Percentiles rank a stretch among this genome's conserved stretches.
phyloP scores from a whole-genome alignment of 2,797 vertebrate genomes.

The Pristis pectinata region DNA sequence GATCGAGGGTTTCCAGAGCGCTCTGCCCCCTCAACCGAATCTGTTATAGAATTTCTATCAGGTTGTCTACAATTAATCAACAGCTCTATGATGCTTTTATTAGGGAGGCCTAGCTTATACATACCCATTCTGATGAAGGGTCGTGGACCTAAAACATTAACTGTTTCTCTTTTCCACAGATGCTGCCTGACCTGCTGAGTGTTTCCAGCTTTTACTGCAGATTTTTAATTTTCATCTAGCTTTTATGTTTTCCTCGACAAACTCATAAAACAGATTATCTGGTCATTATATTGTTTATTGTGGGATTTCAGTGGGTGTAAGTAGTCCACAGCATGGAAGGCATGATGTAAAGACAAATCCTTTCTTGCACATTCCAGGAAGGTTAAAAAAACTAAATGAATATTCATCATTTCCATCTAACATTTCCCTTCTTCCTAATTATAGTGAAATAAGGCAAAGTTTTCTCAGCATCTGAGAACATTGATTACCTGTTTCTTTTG shows the following conservation, averaged over 20 bases:
- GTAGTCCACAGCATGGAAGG: too few relatives aligned
- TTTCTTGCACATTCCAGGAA: not conserved
- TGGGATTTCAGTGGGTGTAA: not conserved
- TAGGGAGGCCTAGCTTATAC: not conserved
- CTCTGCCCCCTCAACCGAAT: not conserved
- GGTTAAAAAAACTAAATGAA: not conserved
- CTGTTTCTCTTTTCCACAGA: too few relatives aligned
- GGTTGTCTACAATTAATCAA: not conserved
- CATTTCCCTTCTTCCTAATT: too few relatives aligned
- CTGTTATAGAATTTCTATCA: not conserved
- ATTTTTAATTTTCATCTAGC: not conserved
- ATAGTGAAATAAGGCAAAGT: not conserved
- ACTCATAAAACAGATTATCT: not conserved
- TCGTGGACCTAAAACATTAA: too few relatives aligned
- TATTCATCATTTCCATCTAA: not conserved
- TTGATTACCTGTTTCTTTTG: not conserved
- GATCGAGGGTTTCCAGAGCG: not conserved
- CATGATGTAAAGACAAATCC: not conserved
- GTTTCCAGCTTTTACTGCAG: too few relatives aligned
- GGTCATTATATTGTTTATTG: not conserved
- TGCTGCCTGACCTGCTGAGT: too few relatives aligned
- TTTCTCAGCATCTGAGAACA: not conserved
- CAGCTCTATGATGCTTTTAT: not conserved
- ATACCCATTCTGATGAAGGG: too few relatives aligned
- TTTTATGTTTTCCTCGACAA: not conserved